Conservation (phyloP, 2,113 vertebrate species). For the Dinomys branickii region DNA sequence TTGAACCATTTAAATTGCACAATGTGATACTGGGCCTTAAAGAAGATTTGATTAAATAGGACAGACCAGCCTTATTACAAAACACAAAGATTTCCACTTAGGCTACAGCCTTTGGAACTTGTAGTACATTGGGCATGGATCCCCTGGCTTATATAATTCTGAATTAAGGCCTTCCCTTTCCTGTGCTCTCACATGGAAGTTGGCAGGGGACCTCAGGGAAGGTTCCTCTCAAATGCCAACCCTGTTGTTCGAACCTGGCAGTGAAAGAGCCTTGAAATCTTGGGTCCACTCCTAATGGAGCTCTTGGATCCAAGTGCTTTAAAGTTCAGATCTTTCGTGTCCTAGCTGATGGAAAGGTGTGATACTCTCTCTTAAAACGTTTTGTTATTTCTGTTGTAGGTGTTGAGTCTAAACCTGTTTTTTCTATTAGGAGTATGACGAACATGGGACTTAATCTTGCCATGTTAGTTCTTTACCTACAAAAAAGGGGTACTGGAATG, state of each 20-base stretch:
- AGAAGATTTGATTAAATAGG: slow-evolving; percentile 58
- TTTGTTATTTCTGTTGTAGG: neutral
- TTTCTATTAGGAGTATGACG: neutral
- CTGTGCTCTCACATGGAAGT: neutral
- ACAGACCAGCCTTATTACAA: neutral
- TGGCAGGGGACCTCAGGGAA: neutral
- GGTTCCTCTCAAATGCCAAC: slow-evolving; percentile 8
- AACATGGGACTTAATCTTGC: neutral
- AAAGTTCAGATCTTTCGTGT: neutral
- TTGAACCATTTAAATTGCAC: slow-evolving; percentile 30
- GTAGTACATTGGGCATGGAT: neutral
- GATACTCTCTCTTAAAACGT: neutral
- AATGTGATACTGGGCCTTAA: slow-evolving; percentile 30
- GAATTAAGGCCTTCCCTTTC: neutral
- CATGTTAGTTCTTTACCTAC: neutral
- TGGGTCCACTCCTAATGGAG: slow-evolving; percentile 34
- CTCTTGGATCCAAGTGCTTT: slow-evolving; percentile 11
- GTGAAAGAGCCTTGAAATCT: slow-evolving; percentile 10
- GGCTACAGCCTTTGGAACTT: neutral
- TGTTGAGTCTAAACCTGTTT: neutral
- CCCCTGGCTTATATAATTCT: neutral
- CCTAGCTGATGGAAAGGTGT: neutral
- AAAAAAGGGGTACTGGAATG: neutral
- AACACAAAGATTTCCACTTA: slow-evolving; percentile 5
- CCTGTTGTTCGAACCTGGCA: slow-evolving; percentile 32